phyloP scores from a whole-genome alignment of 2,797 vertebrate species.

The Philypnodon macrostomus region DNA sequence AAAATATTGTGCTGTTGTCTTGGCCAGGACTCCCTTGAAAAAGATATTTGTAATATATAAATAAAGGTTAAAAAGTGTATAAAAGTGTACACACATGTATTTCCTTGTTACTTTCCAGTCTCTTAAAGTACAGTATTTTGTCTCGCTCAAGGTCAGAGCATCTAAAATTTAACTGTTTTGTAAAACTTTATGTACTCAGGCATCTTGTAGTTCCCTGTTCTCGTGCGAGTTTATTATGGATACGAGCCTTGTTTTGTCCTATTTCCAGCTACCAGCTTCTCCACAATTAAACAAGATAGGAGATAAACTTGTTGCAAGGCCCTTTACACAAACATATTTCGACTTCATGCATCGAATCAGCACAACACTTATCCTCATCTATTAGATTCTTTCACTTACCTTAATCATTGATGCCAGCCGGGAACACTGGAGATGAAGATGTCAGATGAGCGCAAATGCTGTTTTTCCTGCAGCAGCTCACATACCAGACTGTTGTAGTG shows the following conservation, averaged over 20 bases:
- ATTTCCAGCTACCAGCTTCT: constrained; percentile 30
- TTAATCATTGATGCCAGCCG: constrained; percentile 2
- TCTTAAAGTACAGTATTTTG: neutral
- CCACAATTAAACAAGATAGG: constrained; percentile 25
- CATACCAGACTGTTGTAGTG: constrained; percentile 15
- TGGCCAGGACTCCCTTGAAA: too few relatives aligned
- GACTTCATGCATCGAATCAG: too few relatives aligned
- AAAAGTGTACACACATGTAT: neutral
- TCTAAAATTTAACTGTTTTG: constrained; percentile 1
- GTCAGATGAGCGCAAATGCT: constrained; percentile 11
- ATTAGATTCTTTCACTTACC: constrained; percentile 1
- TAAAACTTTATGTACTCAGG: constrained; percentile 34
- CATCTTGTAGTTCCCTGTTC: constrained; percentile 19
- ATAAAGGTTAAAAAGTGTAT: too few relatives aligned
- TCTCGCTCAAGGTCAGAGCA: neutral
- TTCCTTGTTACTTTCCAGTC: neutral
- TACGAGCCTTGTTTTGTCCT: constrained; percentile 37
- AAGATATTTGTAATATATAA: too few relatives aligned
- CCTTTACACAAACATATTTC: constrained; percentile 42
- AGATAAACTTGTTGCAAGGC: constrained; percentile 44
- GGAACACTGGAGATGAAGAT: constrained; percentile 22
- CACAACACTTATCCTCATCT: neutral
- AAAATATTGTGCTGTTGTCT: too few relatives aligned
- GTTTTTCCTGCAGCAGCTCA: neutral
- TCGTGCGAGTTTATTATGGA: constrained; percentile 49